Evolutionary conservation across 2,113 vertebrate genomes (phyloP).

Genomic region (Cygnus atratus): DNA sequence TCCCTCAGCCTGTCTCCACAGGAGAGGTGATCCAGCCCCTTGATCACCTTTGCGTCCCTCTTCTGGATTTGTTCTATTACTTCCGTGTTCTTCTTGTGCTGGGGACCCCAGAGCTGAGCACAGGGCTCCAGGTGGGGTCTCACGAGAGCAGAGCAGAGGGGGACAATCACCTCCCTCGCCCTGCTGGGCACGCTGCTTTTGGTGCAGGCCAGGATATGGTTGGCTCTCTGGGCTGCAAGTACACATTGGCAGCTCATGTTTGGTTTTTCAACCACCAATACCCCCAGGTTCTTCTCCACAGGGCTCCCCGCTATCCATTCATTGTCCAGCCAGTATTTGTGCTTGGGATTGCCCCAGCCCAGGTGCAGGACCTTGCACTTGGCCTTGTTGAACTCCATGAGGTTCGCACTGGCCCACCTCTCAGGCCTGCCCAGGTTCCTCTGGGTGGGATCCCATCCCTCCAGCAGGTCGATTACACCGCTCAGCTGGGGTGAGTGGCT

Average conservation of each 20-base stretch:
- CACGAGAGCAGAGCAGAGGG: background rate
- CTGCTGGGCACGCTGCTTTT: background rate
- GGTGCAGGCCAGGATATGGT: background rate
- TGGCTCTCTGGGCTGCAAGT: background rate
- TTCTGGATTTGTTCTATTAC: background rate
- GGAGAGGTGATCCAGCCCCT: background rate
- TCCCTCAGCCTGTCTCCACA: too few species aligned
- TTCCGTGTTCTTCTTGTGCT: background rate
- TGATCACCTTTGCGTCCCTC: background rate
- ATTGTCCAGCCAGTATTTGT: background rate
- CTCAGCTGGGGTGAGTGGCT: background rate
- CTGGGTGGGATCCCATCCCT: background rate
- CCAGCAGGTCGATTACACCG: background rate
- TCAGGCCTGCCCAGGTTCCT: background rate
- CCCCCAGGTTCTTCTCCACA: background rate
- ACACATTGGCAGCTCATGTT: background rate
- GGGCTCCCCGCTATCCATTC: background rate
- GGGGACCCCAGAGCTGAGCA: background rate
- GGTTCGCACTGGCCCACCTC: background rate
- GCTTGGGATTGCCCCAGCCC: background rate
- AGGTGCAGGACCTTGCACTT: background rate
- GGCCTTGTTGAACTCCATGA: background rate
- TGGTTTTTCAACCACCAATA: background rate
- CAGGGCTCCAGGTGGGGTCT: background rate
- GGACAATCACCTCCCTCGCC: background rate